Conservation (phyloP, 2,113 vertebrate species). For the Caracal caracal region DNA sequence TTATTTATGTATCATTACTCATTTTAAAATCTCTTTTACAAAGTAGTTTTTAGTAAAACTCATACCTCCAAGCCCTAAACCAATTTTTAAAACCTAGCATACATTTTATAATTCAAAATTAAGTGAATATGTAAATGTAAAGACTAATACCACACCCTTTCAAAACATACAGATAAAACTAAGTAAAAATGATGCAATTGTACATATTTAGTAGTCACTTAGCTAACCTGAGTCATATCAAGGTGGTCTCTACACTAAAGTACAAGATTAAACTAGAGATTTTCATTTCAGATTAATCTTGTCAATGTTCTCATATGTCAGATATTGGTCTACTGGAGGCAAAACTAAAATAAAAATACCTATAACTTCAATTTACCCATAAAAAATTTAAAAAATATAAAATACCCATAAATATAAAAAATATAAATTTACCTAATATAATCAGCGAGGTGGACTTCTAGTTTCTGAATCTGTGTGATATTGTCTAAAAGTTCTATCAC, state of each 20-base stretch:
- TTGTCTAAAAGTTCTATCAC: background rate
- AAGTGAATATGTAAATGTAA: constrained; percentile 34
- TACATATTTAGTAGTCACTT: background rate
- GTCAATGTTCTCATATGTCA: background rate
- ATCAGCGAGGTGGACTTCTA: background rate
- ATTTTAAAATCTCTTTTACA: constrained; percentile 33
- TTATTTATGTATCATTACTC: constrained; percentile 36
- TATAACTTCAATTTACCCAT: constrained; percentile 3
- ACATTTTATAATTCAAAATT: constrained; percentile 26
- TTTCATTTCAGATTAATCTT: constrained; percentile 36
- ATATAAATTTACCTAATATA: background rate
- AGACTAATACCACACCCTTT: constrained; percentile 34
- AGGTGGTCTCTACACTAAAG: background rate
- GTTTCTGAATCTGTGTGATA: background rate
- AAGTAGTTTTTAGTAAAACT: background rate
- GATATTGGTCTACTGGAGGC: background rate
- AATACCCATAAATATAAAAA: background rate
- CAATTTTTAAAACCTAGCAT: background rate
- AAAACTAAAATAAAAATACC: constrained; percentile 2
- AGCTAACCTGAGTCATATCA: background rate
- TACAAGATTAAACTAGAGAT: background rate
- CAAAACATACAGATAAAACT: constrained; percentile 23
- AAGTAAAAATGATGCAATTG: constrained; percentile 12
- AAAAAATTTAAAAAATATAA: background rate
- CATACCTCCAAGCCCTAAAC: background rate